A percentile compares a stretch with the other conserved stretches of the same genome.
phyloP scores from a whole-genome alignment of 2,888 invertebrate genomes.

The Tiphia femorata region DNA sequence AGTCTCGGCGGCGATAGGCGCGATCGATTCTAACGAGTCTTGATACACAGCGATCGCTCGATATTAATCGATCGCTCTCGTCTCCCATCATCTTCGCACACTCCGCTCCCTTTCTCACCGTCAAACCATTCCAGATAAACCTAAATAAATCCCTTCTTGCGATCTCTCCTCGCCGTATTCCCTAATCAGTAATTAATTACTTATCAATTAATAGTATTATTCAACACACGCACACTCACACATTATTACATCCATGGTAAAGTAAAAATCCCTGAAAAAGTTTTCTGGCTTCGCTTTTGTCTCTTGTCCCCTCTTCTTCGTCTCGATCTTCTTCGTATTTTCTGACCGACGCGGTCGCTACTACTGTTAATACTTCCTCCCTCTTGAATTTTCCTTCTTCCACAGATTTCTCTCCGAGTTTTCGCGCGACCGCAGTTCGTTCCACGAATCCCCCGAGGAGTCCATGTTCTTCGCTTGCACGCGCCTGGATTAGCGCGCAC shows the following conservation, averaged over 20 bases:
- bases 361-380: too few relatives aligned
- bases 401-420: conserved; percentile 14
- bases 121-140: conserved; percentile 25
- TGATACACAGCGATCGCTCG: too few relatives aligned
- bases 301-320: conserved; percentile 19
- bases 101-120: not conserved
- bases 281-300: conserved; percentile 51
- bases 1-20: not conserved
- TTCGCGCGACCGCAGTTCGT: conserved; percentile 38
- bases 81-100: conserved; percentile 2
- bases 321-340: not conserved
- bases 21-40: too few relatives aligned
- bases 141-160: conserved; percentile 26
- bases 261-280: conserved; percentile 66
- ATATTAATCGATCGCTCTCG: not conserved
- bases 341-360: not conserved
- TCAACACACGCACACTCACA: conserved; percentile 66
- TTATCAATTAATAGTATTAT: conserved; percentile 67
- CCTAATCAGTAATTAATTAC: conserved; percentile 64
- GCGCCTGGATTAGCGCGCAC: too few relatives aligned
- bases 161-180: conserved; percentile 36
- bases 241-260: conserved; percentile 66
- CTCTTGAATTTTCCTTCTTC: conserved; percentile 1
- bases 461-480: too few relatives aligned
- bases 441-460: too few relatives aligned